phyloP scores from a whole-genome alignment of 2,888 invertebrate genomes.

The Tortricodes alternella region DNA sequence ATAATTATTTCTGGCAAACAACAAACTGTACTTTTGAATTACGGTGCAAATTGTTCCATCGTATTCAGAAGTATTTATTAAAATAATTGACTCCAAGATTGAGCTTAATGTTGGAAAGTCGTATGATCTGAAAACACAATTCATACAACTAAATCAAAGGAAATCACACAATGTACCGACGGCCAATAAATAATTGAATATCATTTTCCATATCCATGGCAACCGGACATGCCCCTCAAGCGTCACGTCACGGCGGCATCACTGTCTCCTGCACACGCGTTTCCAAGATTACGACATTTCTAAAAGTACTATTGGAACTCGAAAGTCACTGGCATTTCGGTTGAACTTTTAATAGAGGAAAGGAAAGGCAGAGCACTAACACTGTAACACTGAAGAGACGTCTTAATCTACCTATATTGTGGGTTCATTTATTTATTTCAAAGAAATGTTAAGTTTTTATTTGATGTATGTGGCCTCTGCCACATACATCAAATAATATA shows the following conservation, averaged over 20 bases:
- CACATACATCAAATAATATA: too few relatives aligned
- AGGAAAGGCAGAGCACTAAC: background rate
- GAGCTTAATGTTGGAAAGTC: too few relatives aligned
- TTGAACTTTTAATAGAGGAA: too few relatives aligned
- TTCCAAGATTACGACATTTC: conserved; percentile 53
- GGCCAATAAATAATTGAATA: conserved; percentile 58
- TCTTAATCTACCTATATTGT: too few relatives aligned
- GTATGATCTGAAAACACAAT: too few relatives aligned
- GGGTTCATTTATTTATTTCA: too few relatives aligned
- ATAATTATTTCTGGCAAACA: conserved; percentile 14
- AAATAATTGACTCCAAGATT: background rate
- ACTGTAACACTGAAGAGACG: too few relatives aligned
- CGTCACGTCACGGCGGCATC: conserved; percentile 58
- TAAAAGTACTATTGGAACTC: conserved; percentile 1
- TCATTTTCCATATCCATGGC: conserved; percentile 52
- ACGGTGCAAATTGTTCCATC: conserved; percentile 15
- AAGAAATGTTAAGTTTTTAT: too few relatives aligned
- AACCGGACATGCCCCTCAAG: conserved; percentile 64
- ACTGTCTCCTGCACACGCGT: conserved; percentile 54
- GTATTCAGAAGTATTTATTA: background rate
- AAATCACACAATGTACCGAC: conserved; percentile 13
- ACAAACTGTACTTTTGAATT: conserved; percentile 11
- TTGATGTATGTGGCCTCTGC: too few relatives aligned
- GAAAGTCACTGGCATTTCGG: conserved; percentile 6
- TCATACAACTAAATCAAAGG: background rate